Evolutionary conservation across 2,113 vertebrate genomes (phyloP), one percentile per base, ranked within the genome.

Genomic region (Poeciliopsis retropinna): DNA sequence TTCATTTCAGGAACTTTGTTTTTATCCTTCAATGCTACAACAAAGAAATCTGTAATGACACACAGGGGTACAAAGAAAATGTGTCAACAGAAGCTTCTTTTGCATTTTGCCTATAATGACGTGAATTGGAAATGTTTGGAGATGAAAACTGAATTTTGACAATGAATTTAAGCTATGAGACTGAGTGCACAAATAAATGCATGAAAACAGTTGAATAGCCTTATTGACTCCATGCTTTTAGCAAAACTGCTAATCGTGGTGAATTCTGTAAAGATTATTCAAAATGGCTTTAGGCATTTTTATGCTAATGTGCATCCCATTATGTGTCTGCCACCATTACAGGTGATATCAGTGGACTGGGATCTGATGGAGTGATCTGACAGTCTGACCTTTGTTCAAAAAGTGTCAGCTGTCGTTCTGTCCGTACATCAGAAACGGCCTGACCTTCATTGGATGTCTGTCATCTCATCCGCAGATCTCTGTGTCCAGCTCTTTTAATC

Each of bases 341-440:
- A 57, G 65, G 41, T 72, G 82, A 77, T 73, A 78, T 79, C 31
- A 32, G 70, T 71, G 60, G 57, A 51, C 31, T 37, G 27, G 70
- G 67, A 69, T 85, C 74, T 71, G 86, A 82, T 75, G 72, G 32
- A 86, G 31, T 34, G 79, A 82, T 61, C 76, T 70, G 88, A 82
- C 28, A 34, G 61, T 79, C 14, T 92, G 91, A 93, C 92, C 91
- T 94, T 93, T 93, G 70, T 54, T 81, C n/a, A 78, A 70, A 90
- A 84, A 88, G 79, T 84, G 88, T 61, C 89, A 90, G 85, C 81
- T 88, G 86, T 87, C 91, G 88, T 71, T 88, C 81, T 67, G 71
- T 68, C 78, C 64, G 61, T 76, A 68, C 78, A 62, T 89, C 84
- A 86, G 67, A 27, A 83, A 79, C 66, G 73, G 37, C 30, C 14